Conservation (phyloP, 2,888 invertebrate genomes). For the Drosophila emarginata region DNA sequence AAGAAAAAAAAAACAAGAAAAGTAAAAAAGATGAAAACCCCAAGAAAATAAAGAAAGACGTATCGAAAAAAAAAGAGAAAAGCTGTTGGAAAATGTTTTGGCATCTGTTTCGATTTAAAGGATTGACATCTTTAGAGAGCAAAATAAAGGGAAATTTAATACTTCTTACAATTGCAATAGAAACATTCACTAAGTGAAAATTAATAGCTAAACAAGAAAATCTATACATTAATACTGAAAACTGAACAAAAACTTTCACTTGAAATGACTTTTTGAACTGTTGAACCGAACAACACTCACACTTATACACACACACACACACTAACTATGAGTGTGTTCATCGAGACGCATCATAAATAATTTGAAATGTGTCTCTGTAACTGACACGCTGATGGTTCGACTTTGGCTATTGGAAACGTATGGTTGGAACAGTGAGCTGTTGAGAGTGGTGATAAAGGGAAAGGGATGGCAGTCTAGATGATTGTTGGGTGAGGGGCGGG, state of each 20-base stretch:
- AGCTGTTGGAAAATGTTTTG: constrained; percentile 60
- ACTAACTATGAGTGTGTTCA: constrained; percentile 21
- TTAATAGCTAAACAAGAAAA: constrained; percentile 53
- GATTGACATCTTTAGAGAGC: constrained; percentile 24
- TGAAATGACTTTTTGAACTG: constrained; percentile 75
- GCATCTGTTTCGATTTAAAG: constrained; percentile 69
- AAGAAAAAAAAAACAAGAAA: constrained; percentile 7
- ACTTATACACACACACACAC: neutral
- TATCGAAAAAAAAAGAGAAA: neutral
- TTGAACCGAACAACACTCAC: constrained; percentile 52
- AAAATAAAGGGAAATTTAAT: constrained; percentile 59
- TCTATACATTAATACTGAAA: constrained; percentile 32
- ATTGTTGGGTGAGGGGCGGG: neutral
- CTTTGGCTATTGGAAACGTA: neutral
- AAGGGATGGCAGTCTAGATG: no score
- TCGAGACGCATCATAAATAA: constrained; percentile 52
- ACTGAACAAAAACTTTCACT: constrained; percentile 77
- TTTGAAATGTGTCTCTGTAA: constrained; percentile 53
- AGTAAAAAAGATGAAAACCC: constrained; percentile 34
- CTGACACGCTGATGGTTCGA: constrained; percentile 55
- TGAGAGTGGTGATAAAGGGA: neutral
- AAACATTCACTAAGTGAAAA: constrained; percentile 70
- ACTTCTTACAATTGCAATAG: constrained; percentile 29
- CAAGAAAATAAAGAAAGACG: neutral
- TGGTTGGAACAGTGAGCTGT: neutral